phyloP scores from a whole-genome alignment of 2,113 vertebrate species.

The Anoura caudifer region DNA sequence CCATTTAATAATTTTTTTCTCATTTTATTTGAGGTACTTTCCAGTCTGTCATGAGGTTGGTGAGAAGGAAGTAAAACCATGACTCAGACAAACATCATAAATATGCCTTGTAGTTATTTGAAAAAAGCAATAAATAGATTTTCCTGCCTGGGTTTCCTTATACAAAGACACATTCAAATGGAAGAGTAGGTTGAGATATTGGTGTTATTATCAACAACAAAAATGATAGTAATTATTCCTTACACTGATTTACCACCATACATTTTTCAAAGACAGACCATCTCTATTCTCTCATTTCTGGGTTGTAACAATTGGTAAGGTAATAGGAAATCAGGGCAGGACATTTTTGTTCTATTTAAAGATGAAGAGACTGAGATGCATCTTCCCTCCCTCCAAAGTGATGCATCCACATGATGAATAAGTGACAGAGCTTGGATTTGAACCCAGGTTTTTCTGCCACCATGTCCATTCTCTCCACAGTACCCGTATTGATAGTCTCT shows the following conservation, averaged over 20 bases:
- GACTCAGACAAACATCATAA: not conserved
- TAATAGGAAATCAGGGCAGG: not conserved
- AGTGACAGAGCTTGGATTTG: not conserved
- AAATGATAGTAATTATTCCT: not conserved
- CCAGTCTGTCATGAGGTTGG: not conserved
- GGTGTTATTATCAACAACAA: not conserved
- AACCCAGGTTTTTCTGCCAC: not conserved
- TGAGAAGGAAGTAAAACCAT: not conserved
- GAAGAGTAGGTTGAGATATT: not conserved
- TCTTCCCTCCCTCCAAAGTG: not conserved
- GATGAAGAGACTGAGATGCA: not conserved
- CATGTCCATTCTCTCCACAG: not conserved
- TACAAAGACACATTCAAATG: not conserved
- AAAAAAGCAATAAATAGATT: not conserved
- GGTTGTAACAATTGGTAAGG: not conserved
- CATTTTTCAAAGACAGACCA: not conserved
- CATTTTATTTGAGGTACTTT: not conserved
- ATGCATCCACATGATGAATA: not conserved
- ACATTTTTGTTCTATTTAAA: not conserved
- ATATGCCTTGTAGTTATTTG: not conserved
- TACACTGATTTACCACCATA: not conserved
- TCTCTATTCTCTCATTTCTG: not conserved
- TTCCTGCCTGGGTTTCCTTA: not conserved
- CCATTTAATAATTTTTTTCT: not conserved
- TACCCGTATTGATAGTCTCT: not conserved